phyloP scores from a whole-genome alignment of 2,797 vertebrate species.

The Melanotaenia nigrans region DNA sequence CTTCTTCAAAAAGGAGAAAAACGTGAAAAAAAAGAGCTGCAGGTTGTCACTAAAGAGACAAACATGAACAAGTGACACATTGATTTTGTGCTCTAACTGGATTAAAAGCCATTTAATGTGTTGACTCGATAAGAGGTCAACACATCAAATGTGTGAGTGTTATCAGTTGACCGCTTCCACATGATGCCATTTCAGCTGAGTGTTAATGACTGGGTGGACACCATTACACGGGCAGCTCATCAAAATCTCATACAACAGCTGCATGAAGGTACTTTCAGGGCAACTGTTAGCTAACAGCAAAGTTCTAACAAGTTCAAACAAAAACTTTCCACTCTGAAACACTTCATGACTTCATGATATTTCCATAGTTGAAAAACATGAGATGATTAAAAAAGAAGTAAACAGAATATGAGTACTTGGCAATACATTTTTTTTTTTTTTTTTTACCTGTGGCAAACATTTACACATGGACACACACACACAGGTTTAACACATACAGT shows the following conservation, averaged over 20 bases:
- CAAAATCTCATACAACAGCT: background rate
- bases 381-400: constrained; percentile 19
- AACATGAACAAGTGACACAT: background rate
- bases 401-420: constrained; percentile 44
- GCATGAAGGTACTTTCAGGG: background rate
- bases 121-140: background rate
- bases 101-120: background rate
- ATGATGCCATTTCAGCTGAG: constrained; percentile 5
- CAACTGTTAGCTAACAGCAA: background rate
- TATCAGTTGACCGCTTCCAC: background rate
- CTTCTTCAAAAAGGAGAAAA: background rate
- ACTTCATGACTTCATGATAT: background rate
- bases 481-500: background rate
- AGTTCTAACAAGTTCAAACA: background rate
- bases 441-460: constrained; percentile 11
- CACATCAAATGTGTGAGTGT: background rate
- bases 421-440: constrained; percentile 14
- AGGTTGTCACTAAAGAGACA: background rate
- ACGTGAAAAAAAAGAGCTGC: background rate
- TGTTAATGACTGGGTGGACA: background rate
- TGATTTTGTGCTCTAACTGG: background rate
- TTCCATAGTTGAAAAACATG: background rate
- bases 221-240: background rate
- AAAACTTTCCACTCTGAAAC: background rate
- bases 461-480: background rate